Evolutionary conservation across 1,140 invertebrate species (phyloP), one percentile per base, ranked within the genome.

Genomic region (Patella vulgata): DNA sequence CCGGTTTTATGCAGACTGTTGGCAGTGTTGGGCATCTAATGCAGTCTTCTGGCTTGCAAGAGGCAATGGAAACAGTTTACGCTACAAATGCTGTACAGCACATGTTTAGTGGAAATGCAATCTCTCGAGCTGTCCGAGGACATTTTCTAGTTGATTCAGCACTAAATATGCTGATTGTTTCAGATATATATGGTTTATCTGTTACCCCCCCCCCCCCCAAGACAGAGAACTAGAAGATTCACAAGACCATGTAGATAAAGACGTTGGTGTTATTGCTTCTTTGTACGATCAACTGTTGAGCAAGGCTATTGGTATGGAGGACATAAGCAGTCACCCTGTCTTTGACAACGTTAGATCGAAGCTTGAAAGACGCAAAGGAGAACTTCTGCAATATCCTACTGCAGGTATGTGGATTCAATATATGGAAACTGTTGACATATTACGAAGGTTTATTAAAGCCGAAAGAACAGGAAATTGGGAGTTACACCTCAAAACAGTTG

Each of bases 41-140:
- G 58, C 11, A 11, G 25, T 23, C 33, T 33, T 54, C 63, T 25
- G 67, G 72, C 1, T 42, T 74, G 3, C 28, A 39, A 39, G 66
- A 74, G 48, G 3, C 66, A 5, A 30, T 70, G 4, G 61, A 70
- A 55, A 33, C 52, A 25, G 43, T 73, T 1, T 73, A 59, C 69
- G 69, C 59, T 30, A 28, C 58, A 56, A 64, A 69, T 50, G 74
- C 68, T 42, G 70, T 75, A 44, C 67, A 73, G 2, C 79, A 83
- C 68, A 80, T 80, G 65, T 48, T 86, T 40, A 60, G 46, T 52
- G 63, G 48, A 17, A 54, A 59, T 46, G 42, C 56, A 28, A 48
- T 60, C 8, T 17, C 28, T 19, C 46, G 51, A 36, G 58, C 63
- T 21, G 39, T 66, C 6, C 28, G 55, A 33, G 63, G 54, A 17